These are phyloP conservation scores for Gonatopus flavifemur DNA, from an alignment of 1,140 invertebrate genomes.

Conservation along the genomic window DNA sequence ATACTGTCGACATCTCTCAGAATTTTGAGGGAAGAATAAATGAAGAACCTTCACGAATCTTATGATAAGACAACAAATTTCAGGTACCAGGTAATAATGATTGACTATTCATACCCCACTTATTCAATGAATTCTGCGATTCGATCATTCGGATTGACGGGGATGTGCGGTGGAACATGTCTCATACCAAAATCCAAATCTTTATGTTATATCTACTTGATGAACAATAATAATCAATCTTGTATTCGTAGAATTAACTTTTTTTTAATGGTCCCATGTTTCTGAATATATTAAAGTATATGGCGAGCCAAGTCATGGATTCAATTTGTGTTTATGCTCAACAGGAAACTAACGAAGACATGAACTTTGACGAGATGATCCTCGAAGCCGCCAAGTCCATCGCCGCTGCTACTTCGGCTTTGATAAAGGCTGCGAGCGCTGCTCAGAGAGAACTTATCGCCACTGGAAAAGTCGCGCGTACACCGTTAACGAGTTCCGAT, in stretches of 20 bases:
- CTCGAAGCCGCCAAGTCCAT: conserved; percentile 97
- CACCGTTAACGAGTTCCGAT: conserved; percentile 80
- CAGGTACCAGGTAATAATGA: too few species aligned
- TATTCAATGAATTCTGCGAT: too few species aligned
- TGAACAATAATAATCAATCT: too few species aligned
- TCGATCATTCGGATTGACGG: too few species aligned
- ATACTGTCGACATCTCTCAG: conserved; percentile 6
- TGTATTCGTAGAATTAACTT: too few species aligned
- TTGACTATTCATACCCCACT: too few species aligned
- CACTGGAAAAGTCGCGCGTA: conserved; percentile 75
- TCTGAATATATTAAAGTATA: neutral
- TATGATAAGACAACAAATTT: too few species aligned
- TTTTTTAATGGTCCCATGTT: too few species aligned
- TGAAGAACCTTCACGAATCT: too few species aligned
- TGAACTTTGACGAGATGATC: conserved; percentile 99
- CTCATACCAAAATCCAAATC: too few species aligned
- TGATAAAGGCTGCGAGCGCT: conserved; percentile 94
- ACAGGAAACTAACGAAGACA: conserved; percentile 88
- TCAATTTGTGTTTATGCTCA: conserved; percentile 22
- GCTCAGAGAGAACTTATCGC: conserved; percentile 92
- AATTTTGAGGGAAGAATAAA: conserved; percentile 6
- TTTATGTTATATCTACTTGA: too few species aligned
- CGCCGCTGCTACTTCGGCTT: conserved; percentile 91
- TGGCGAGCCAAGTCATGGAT: neutral
- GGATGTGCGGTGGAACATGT: too few species aligned